Percentiles rank a stretch among this genome's conserved stretches.
These are phyloP conservation scores for Columba guinea DNA, from an alignment of 2,797 vertebrate species.

Conservation along the genomic window DNA sequence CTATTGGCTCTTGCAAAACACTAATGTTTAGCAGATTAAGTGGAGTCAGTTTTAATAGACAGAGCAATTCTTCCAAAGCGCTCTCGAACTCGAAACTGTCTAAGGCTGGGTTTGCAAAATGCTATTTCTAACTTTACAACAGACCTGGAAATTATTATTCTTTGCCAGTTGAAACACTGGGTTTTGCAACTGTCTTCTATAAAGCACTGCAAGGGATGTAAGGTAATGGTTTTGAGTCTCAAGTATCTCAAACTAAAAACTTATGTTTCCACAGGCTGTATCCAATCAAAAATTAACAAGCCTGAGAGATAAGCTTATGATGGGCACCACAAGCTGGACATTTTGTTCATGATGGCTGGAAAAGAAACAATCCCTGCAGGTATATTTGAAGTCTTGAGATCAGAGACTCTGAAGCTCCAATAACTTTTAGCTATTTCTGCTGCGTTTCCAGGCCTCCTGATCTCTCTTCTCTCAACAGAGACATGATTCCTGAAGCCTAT, in stretches of 20 bases:
- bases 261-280: background rate
- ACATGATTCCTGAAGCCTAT: background rate
- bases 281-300: background rate
- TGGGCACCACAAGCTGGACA: background rate
- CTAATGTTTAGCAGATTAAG: slow-evolving; percentile 71
- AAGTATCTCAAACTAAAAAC: background rate
- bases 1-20: slow-evolving; percentile 64
- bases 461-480: background rate
- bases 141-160: background rate
- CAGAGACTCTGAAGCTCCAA: background rate
- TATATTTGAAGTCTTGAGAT: background rate
- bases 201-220: background rate
- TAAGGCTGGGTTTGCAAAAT: slow-evolving; percentile 43
- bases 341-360: background rate
- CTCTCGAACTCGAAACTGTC: slow-evolving; percentile 49
- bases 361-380: background rate
- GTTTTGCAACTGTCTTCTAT: background rate
- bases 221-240: background rate
- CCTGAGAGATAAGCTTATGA: background rate
- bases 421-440: background rate
- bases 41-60: slow-evolving; percentile 56
- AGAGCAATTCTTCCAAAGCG: slow-evolving; percentile 57
- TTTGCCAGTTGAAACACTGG: background rate
- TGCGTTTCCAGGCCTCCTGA: background rate
- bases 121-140: slow-evolving; percentile 46